A percentile compares a stretch with the other conserved stretches of the same genome.
phyloP scores from a whole-genome alignment of 2,888 invertebrate species.

The Galeopsomyia nigrocyanea region DNA sequence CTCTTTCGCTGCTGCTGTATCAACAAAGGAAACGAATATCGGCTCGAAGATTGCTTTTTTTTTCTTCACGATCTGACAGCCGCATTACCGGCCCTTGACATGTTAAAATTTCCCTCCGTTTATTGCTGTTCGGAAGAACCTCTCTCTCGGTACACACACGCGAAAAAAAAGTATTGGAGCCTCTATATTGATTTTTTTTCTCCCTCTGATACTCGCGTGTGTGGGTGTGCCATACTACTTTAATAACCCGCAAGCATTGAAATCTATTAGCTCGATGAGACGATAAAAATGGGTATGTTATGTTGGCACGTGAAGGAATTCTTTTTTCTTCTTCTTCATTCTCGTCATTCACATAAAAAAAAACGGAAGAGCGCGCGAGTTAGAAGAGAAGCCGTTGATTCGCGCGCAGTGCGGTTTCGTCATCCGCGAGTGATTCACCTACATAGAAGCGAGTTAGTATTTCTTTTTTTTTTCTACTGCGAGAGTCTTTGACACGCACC shows the following conservation, averaged over 20 bases:
- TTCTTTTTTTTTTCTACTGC: constrained; percentile 16
- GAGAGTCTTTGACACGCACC: not conserved
- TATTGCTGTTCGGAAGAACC: constrained; percentile 14
- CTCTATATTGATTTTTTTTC: constrained; percentile 15
- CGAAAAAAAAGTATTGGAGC: not conserved
- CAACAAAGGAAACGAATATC: constrained; percentile 31
- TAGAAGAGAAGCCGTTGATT: constrained; percentile 4
- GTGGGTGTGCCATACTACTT: constrained; percentile 1
- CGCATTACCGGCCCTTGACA: constrained; percentile 27
- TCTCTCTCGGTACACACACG: not conserved
- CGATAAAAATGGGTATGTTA: constrained; percentile 32
- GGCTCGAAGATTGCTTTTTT: constrained; percentile 28
- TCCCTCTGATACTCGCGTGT: not conserved
- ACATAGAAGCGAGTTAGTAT: not conserved
- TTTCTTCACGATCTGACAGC: constrained; percentile 25
- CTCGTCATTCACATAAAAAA: constrained; percentile 1
- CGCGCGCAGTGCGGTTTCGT: constrained; percentile 4
- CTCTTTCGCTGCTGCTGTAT: not conserved
- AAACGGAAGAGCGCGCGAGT: constrained; percentile 22
- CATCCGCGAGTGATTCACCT: constrained; percentile 26
- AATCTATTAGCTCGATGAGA: constrained; percentile 21
- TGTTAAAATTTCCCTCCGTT: constrained; percentile 22
- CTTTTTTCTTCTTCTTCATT: not conserved
- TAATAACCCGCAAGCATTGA: not conserved
- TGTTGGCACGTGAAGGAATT: constrained; percentile 33